Conservation (phyloP, 2,888 invertebrate species). For the Campoplex nolae region DNA sequence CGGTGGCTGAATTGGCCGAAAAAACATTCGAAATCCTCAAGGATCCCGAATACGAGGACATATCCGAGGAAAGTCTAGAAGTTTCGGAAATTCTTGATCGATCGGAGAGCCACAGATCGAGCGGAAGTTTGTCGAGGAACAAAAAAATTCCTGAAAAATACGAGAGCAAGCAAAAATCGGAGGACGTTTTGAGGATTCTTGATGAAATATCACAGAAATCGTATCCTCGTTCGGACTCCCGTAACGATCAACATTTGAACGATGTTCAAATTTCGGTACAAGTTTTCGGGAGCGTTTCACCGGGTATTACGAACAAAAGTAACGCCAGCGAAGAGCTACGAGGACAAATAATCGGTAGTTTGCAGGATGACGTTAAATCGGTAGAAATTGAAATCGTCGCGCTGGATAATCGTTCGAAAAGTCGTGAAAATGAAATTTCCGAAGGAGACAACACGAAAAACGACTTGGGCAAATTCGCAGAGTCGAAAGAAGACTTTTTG, state of each 20-base stretch:
- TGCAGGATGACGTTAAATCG: slow-evolving; percentile 21
- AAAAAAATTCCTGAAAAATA: slow-evolving; percentile 77
- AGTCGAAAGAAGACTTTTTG: slow-evolving; percentile 47
- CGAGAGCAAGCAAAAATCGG: slow-evolving; percentile 77
- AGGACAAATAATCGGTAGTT: not conserved
- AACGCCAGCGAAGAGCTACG: not conserved
- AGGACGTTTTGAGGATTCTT: slow-evolving; percentile 78
- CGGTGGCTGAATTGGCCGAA: slow-evolving; percentile 47
- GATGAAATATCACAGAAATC: slow-evolving; percentile 79
- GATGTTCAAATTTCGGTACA: slow-evolving; percentile 65
- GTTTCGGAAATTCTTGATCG: slow-evolving; percentile 82
- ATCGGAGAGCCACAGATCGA: slow-evolving; percentile 73
- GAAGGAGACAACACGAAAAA: slow-evolving; percentile 22
- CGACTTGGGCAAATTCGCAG: not conserved
- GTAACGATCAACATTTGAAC: slow-evolving; percentile 45
- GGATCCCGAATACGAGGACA: slow-evolving; percentile 82
- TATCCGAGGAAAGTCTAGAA: slow-evolving; percentile 83
- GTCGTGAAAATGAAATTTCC: slow-evolving; percentile 19
- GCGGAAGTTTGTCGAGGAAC: slow-evolving; percentile 69
- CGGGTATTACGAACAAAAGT: slow-evolving; percentile 45
- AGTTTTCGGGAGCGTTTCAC: slow-evolving; percentile 65
- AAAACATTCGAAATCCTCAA: slow-evolving; percentile 70
- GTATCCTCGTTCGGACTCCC: slow-evolving; percentile 10
- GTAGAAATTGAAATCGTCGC: slow-evolving; percentile 31
- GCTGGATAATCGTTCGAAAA: not conserved